Conservation (phyloP, 1,140 invertebrate genomes). For the Drosophila baimaii region DNA sequence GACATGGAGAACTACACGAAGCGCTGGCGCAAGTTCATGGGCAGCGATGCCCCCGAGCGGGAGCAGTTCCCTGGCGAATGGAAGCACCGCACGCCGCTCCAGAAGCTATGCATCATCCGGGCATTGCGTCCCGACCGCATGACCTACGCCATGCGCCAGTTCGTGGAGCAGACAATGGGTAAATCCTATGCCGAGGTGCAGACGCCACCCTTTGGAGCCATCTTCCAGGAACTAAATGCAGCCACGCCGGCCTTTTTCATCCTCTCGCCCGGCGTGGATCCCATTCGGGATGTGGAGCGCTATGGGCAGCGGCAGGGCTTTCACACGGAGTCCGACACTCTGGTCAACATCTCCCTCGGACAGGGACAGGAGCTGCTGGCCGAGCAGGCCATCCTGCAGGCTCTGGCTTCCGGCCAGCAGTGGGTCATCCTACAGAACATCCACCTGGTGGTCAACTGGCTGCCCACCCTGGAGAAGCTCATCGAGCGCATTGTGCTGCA, state of each 20-base stretch:
- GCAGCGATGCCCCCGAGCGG: slow-evolving; percentile 95
- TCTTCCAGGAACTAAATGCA: slow-evolving; percentile 93
- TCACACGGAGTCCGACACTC: slow-evolving; percentile 91
- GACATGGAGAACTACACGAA: slow-evolving; percentile 97
- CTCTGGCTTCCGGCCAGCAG: slow-evolving; percentile 92
- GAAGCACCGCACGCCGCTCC: slow-evolving; percentile 96
- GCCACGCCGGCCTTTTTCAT: slow-evolving; percentile 97
- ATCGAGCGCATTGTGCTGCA: slow-evolving; percentile 87
- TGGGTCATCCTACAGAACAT: slow-evolving; percentile 98
- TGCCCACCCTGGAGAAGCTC: slow-evolving; percentile 95
- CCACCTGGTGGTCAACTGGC: slow-evolving; percentile 96
- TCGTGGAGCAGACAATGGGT: slow-evolving; percentile 95
- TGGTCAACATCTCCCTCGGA: slow-evolving; percentile 96
- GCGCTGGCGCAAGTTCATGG: slow-evolving; percentile 96
- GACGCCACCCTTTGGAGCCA: slow-evolving; percentile 92
- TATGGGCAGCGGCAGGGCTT: slow-evolving; percentile 92
- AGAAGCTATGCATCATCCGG: slow-evolving; percentile 96
- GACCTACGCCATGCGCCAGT: slow-evolving; percentile 84
- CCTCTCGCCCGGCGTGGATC: slow-evolving; percentile 97
- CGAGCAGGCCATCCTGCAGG: slow-evolving; percentile 92
- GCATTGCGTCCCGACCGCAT: slow-evolving; percentile 92
- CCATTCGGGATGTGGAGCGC: slow-evolving; percentile 94
- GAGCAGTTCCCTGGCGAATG: slow-evolving; percentile 98
- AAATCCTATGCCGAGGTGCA: slow-evolving; percentile 91
- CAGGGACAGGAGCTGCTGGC: slow-evolving; percentile 97